Evolutionary conservation across 2,888 invertebrate genomes (phyloP).

Genomic region (Celastrina argiolus): DNA sequence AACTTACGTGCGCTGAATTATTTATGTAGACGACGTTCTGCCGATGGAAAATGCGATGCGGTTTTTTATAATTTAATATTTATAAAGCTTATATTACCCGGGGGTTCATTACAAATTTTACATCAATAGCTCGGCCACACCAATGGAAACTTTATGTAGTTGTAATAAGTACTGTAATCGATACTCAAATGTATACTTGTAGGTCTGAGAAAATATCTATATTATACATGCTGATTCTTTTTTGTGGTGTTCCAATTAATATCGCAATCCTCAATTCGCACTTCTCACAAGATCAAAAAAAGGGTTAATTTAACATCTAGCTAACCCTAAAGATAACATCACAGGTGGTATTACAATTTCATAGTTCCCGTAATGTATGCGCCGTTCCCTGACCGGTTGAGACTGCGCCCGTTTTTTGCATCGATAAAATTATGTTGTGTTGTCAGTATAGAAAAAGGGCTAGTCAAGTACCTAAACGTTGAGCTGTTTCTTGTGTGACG

Average conservation of each 20-base stretch:
- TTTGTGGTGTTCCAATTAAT: not conserved
- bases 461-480: not conserved
- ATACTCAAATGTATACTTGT: not conserved
- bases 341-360: conserved; percentile 12
- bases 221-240: not conserved
- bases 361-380: conserved; percentile 13
- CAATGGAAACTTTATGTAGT: not conserved
- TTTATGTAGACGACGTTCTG: conserved; percentile 39
- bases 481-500: not conserved
- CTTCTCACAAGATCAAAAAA: not conserved
- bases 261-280: not conserved
- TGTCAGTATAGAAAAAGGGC: conserved; percentile 9
- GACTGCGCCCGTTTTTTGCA: conserved; percentile 7
- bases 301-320: not conserved
- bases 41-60: conserved; percentile 35
- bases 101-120: conserved; percentile 21
- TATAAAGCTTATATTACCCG: conserved; percentile 19
- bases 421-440: conserved; percentile 21
- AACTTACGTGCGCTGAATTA: conserved; percentile 37
- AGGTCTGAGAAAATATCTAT: not conserved
- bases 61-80: conserved; percentile 28
- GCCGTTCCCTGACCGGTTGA: conserved; percentile 13
- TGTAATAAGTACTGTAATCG: not conserved
- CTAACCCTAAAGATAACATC: conserved; percentile 14
- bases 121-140: conserved; percentile 2